Percentiles rank a stretch among this genome's conserved stretches.
Evolutionary conservation across 2,113 vertebrate species (phyloP).

Genomic region (Microtus montanus): DNA sequence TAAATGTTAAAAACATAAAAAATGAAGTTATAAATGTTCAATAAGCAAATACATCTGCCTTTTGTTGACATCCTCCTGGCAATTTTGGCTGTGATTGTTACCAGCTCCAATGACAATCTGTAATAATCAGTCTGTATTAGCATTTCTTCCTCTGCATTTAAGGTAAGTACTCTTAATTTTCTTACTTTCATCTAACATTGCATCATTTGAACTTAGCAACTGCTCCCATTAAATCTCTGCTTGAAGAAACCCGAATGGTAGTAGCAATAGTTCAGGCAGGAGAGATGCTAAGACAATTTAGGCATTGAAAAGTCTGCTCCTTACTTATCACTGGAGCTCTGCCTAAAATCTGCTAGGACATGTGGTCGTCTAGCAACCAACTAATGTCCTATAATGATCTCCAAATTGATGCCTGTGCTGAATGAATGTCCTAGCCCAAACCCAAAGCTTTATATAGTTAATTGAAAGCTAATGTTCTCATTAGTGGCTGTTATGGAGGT

Average conservation of each 20-base stretch:
- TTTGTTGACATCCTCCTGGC: not conserved
- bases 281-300: slow-evolving; percentile 20
- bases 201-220: not conserved
- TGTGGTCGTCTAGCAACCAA: slow-evolving; percentile 72
- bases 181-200: not conserved
- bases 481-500: slow-evolving; percentile 51
- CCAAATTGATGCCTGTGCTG: slow-evolving; percentile 68
- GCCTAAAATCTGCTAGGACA: slow-evolving; percentile 67
- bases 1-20: not conserved
- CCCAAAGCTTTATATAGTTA: slow-evolving; percentile 70
- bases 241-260: not conserved
- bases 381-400: slow-evolving; percentile 69
- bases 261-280: slow-evolving; percentile 24
- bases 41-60: not conserved
- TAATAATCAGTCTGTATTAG: not conserved
- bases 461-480: slow-evolving; percentile 77
- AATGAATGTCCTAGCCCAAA: slow-evolving; percentile 65
- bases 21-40: not conserved
- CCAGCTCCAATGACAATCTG: not conserved
- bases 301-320: slow-evolving; percentile 45
- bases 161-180: not conserved
- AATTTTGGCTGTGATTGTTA: slow-evolving; percentile 20
- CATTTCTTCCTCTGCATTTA: slow-evolving; percentile 25
- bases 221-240: not conserved
- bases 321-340: slow-evolving; percentile 58